These are phyloP conservation scores for Vannuccia rotundouncinata DNA, from an alignment of 2,888 invertebrate genomes.

Conservation along the genomic window DNA sequence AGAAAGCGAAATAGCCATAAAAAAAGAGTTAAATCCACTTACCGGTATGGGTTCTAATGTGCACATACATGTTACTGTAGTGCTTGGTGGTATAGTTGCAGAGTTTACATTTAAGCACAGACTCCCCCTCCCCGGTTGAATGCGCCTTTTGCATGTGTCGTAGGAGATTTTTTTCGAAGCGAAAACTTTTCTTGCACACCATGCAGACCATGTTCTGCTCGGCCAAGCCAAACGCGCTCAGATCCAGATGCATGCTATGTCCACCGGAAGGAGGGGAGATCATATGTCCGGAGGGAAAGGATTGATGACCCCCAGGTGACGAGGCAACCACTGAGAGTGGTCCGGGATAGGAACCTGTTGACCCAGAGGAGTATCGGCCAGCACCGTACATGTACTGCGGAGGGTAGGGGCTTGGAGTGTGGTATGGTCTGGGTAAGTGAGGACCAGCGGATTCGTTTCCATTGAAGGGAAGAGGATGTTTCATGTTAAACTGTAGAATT, in stretches of 20 bases:
- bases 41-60: constrained; percentile 56
- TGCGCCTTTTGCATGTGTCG: constrained; percentile 39
- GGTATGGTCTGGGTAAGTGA: neutral
- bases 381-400: neutral
- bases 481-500: neutral
- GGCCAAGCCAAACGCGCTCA: neutral
- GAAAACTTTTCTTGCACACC: constrained; percentile 37
- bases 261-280: neutral
- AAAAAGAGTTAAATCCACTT: constrained; percentile 41
- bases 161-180: constrained; percentile 38
- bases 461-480: neutral
- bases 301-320: neutral
- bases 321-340: neutral
- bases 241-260: neutral
- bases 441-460: neutral
- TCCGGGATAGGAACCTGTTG: neutral
- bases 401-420: neutral
- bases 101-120: constrained; percentile 55
- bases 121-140: constrained; percentile 37
- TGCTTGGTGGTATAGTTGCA: constrained; percentile 56
- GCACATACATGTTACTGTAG: constrained; percentile 56
- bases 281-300: neutral
- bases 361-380: neutral
- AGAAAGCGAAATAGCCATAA: too few species aligned
- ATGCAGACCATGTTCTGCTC: constrained; percentile 38